Conservation (phyloP, 2,113 vertebrate genomes). For the Podocnemis expansa region DNA sequence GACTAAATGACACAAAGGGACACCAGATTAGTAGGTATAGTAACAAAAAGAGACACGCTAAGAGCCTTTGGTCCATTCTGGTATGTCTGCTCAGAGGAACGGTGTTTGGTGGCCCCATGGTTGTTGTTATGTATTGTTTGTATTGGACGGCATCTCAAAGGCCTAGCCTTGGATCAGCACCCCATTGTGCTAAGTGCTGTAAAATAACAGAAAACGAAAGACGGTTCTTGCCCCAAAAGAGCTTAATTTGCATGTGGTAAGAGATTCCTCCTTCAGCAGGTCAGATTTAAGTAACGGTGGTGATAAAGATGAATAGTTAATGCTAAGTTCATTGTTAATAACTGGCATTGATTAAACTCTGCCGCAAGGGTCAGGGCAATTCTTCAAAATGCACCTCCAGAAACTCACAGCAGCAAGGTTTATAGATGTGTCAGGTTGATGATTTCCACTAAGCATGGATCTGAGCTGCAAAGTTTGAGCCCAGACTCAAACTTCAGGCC, state of each 20-base stretch:
- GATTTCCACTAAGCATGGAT: neutral
- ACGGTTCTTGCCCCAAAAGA: neutral
- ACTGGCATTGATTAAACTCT: no score
- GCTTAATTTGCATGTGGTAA: fast-evolving
- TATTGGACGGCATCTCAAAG: neutral
- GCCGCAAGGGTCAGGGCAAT: neutral
- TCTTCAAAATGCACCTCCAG: fast-evolving
- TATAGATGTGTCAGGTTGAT: neutral
- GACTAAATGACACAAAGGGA: neutral
- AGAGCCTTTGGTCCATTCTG: neutral
- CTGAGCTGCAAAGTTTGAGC: neutral
- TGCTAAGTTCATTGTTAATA: no score
- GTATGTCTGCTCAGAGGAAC: neutral
- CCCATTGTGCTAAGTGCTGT: neutral
- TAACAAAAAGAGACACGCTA: neutral
- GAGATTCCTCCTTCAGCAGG: neutral
- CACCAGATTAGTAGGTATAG: neutral
- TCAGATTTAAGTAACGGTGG: neutral
- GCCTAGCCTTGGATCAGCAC: neutral
- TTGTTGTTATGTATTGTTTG: neutral
- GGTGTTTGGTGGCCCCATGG: fast-evolving
- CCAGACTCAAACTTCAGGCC: neutral
- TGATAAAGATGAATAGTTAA: no score
- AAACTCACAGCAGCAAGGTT: neutral
- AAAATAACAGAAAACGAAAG: neutral